Conservation (phyloP, 2,113 vertebrate species). For the Rutilus rutilus region DNA sequence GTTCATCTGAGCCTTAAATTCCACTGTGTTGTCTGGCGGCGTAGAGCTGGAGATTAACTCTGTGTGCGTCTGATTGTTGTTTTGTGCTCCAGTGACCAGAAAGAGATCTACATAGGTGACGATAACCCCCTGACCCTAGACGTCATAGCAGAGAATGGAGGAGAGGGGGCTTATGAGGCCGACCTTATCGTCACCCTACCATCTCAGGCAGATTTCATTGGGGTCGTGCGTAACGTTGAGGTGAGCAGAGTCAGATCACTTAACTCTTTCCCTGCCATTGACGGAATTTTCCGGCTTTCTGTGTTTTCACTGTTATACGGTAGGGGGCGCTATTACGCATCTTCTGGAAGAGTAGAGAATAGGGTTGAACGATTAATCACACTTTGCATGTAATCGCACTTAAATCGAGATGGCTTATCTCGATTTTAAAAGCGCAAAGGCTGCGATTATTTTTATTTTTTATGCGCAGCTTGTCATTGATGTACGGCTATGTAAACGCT, state of each 20-base stretch:
- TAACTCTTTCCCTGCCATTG: too few relatives aligned
- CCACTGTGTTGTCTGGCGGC: background rate
- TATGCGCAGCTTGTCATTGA: too few relatives aligned
- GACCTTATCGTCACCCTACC: slow-evolving; percentile 88
- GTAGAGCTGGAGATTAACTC: slow-evolving; percentile 7
- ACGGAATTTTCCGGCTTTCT: too few relatives aligned
- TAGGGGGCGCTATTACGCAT: too few relatives aligned
- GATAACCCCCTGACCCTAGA: slow-evolving; percentile 91
- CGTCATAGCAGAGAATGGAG: slow-evolving; percentile 86
- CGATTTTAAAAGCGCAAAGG: too few relatives aligned
- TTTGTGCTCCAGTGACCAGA: slow-evolving; percentile 79
- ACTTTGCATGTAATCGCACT: too few relatives aligned
- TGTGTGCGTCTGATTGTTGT: background rate
- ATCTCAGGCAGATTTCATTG: slow-evolving; percentile 91
- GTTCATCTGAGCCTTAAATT: slow-evolving; percentile 1
- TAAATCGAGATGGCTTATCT: too few relatives aligned
- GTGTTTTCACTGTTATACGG: too few relatives aligned
- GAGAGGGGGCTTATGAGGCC: slow-evolving; percentile 96
- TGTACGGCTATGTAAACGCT: too few relatives aligned
- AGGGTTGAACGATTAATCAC: too few relatives aligned
- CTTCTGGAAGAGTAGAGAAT: too few relatives aligned
- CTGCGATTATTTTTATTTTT: too few relatives aligned
- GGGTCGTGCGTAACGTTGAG: slow-evolving; percentile 87
- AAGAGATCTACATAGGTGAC: slow-evolving; percentile 92
- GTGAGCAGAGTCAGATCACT: slow-evolving; percentile 66